Conservation (phyloP, 2,113 vertebrate species). For the Euleptes europaea region DNA sequence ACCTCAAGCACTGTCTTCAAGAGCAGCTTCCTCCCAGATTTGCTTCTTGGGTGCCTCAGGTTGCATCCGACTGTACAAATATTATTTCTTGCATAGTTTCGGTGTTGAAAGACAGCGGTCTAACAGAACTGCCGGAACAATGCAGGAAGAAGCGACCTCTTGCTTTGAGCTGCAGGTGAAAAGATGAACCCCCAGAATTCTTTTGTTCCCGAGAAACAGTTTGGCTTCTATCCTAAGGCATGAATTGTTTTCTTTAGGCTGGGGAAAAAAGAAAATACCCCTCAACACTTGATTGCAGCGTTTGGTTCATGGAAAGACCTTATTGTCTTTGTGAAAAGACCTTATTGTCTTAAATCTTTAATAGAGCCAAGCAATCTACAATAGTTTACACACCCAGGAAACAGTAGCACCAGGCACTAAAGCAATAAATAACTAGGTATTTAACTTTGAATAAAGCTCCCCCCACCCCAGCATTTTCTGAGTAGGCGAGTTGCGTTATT, state of each 20-base stretch:
- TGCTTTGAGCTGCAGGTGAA: too few relatives aligned
- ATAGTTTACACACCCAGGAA: not conserved
- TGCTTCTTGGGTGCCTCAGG: not conserved
- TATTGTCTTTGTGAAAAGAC: not conserved
- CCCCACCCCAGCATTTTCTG: not conserved
- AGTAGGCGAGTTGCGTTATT: not conserved
- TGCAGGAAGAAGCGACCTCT: not conserved
- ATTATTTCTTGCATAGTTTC: conserved; percentile 33
- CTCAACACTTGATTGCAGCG: not conserved
- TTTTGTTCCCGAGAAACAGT: not conserved
- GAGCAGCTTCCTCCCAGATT: conserved; percentile 5
- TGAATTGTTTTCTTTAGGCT: not conserved
- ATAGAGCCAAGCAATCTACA: not conserved
- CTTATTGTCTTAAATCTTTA: not conserved
- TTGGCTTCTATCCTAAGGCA: not conserved
- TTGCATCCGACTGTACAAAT: not conserved
- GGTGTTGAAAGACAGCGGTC: conserved; percentile 14
- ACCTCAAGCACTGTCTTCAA: not conserved
- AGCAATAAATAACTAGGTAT: not conserved
- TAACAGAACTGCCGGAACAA: conserved; percentile 5
- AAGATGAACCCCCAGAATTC: not conserved
- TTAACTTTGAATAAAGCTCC: not conserved
- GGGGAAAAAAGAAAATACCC: too few relatives aligned
- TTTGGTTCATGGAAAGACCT: not conserved
- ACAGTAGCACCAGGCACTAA: not conserved